phyloP scores from a whole-genome alignment of 1,140 invertebrate genomes.

The Drosophila fuyamai region DNA sequence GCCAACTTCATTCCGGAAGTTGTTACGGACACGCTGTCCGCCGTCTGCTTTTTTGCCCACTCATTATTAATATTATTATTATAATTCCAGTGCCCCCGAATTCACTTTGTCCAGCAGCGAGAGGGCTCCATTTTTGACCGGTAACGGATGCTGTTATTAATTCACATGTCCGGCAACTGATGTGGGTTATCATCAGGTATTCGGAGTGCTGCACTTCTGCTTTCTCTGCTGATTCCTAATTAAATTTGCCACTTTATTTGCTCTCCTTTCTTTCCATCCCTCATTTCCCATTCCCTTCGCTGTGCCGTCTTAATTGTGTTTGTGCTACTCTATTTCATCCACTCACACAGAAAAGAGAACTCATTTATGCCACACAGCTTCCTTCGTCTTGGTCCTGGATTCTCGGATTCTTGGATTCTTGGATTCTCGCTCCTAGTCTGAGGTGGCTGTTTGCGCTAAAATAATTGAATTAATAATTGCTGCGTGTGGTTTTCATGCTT shows the following conservation, averaged over 20 bases:
- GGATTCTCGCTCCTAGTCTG: slow-evolving; percentile 51
- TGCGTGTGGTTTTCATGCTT: slow-evolving; percentile 85
- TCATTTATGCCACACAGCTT: slow-evolving; percentile 69
- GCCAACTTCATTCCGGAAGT: slow-evolving; percentile 61
- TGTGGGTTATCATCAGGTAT: slow-evolving; percentile 50
- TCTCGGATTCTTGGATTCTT: slow-evolving; percentile 2
- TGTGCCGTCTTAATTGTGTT: slow-evolving; percentile 73
- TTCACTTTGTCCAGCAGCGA: not conserved
- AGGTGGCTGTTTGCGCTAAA: slow-evolving; percentile 81
- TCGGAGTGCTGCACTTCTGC: slow-evolving; percentile 25
- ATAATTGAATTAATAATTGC: slow-evolving; percentile 85
- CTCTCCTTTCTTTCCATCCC: slow-evolving; percentile 22
- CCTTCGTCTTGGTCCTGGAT: slow-evolving; percentile 46
- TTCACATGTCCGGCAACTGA: slow-evolving; percentile 63
- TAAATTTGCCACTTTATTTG: slow-evolving; percentile 81
- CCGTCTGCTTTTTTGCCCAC: slow-evolving; percentile 51
- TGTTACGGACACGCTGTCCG: slow-evolving; percentile 72
- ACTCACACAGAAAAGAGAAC: slow-evolving; percentile 53
- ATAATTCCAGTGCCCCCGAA: slow-evolving; percentile 23
- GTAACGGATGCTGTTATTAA: slow-evolving; percentile 80
- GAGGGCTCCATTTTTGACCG: slow-evolving; percentile 58
- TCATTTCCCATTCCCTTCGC: slow-evolving; percentile 9
- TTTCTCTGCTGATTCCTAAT: slow-evolving; percentile 55
- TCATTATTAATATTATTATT: slow-evolving; percentile 69
- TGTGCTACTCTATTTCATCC: slow-evolving; percentile 80